Base-by-base conservation (phyloP, 2,888 invertebrate genomes). In the Sphinx pinastri region DNA sequence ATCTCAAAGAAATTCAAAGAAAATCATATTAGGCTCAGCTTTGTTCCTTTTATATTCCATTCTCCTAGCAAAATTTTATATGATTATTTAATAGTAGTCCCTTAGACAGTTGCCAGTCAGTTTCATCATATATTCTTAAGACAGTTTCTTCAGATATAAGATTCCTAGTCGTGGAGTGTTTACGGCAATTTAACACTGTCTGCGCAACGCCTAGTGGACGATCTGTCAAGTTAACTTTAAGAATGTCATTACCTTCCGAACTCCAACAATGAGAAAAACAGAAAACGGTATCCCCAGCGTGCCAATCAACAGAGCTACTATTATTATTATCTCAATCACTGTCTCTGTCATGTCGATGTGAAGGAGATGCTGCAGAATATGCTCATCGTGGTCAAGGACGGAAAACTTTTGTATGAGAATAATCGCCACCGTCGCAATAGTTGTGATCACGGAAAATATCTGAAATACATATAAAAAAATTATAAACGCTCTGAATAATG, bases 181-280 rank as follows among this genome's bases (percentile, higher is more conserved):
- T 8, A 38, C 38, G 38, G 8, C 4, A 38, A 38, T 5, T 5
- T 38, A 8, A 38, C 38, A 38, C 8, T 8, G 38, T 38, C 38
- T 38, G 38, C 38, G 38, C 3, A 8, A 25, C 25, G 38, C 8
- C 38, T 38, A 38, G 8, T 38, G 8, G 5, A 0, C 38, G 38
- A 38, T 38, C 38, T 38, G 5, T 38, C 5, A 38, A 5, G 38
- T 3, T 38, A 38, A 38, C 38, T 14, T 67, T 49, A 51, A 12
- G 7, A 12, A 14, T 10, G 11, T 13, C 12, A 57, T 55, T 57
- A 68, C 68, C 57, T 68, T 68, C 14, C 45, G 12, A 10, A 68
- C 14, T 57, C 68, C 68, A 19, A 68, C n/a, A 47, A 68, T 16
- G 5, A 68, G 57, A n/a, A 57, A 25, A 13, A 45, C 47, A 19